Evolutionary conservation across 2,888 invertebrate species (phyloP), one percentile per base, ranked within the genome.

Genomic region (Caenorhabditis doughertyi): DNA sequence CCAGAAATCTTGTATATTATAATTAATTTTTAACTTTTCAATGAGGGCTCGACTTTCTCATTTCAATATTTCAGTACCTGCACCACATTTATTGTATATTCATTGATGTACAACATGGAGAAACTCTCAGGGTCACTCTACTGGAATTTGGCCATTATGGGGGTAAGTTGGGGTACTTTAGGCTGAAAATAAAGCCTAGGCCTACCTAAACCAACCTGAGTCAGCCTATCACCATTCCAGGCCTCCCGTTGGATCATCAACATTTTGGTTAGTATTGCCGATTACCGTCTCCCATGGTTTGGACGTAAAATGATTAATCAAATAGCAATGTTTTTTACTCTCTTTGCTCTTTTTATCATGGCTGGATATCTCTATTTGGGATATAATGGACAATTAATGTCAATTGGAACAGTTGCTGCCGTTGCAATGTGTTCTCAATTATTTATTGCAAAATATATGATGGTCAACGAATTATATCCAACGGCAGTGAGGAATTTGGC

Each of bases 401-500:
- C 79, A 7, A 62, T 83, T 23, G 83, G 85, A 23, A 85, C 87
- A 8, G 49, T 85, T 9, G 51, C 84, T 13, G 84, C 87, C 2
- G 79, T 83, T 2, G 86, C 87, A 9, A 85, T 89, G 84, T 82
- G 82, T 42, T 82, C 82, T 3, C 79, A 86, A 70, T 51, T 86
- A 18, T 86, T 81, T 73, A 64, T 86, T 49, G 80, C 84, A 5
- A 85, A 85, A 56, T 85, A 82, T 44, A 81, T 86, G 71, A 81
- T 81, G 64, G 73, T 79, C 25, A 79, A 76, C 21, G 86, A 86
- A 67, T 56, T 89, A 18, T 89, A 85, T 76, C 89, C 89, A 9
- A 90, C 90, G 11, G 86, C 90, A 0, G 85, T 90, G 11, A 49
- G 90, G n/a, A 90, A 90, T 56, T 32, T 89, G 27, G 88, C 89